Percentiles rank a stretch among this genome's conserved stretches.
Conservation (phyloP, 2,888 invertebrate genomes). For the Drosophila picticornis region DNA sequence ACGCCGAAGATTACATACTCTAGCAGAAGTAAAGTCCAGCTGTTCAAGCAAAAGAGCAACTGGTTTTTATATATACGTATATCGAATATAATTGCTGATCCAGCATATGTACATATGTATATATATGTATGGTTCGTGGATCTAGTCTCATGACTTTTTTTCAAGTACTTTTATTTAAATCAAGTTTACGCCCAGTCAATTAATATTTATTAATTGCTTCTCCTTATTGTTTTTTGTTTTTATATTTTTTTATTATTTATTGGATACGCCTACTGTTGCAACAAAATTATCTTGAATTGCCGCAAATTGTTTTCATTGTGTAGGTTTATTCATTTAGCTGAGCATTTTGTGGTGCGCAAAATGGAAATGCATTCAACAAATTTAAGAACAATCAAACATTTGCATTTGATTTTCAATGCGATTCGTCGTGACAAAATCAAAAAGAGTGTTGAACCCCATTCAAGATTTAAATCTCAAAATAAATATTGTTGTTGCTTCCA, state of each 20-base stretch:
- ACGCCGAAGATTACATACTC: background rate
- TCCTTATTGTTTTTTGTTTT: background rate
- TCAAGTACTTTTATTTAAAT: constrained; percentile 13
- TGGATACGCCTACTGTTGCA: background rate
- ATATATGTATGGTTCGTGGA: background rate
- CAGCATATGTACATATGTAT: background rate
- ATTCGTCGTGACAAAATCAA: constrained; percentile 8
- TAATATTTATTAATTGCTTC: constrained; percentile 36
- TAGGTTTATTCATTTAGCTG: background rate
- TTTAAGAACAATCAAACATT: constrained; percentile 2
- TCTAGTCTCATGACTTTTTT: background rate
- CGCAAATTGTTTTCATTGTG: constrained; percentile 1
- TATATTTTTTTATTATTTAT: background rate
- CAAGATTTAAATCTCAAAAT: background rate
- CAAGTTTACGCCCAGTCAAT: constrained; percentile 61
- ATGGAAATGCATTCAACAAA: constrained; percentile 2
- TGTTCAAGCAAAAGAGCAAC: background rate
- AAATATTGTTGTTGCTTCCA: background rate
- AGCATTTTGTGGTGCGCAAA: background rate
- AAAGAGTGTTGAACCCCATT: background rate
- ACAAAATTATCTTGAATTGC: background rate
- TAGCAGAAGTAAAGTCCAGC: background rate
- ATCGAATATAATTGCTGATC: background rate
- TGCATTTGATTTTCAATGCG: background rate
- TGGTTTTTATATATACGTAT: background rate